Percentiles rank a stretch among this genome's conserved stretches.
Evolutionary conservation across 2,113 vertebrate species (phyloP).

Genomic region (Xyliphius kryptos): DNA sequence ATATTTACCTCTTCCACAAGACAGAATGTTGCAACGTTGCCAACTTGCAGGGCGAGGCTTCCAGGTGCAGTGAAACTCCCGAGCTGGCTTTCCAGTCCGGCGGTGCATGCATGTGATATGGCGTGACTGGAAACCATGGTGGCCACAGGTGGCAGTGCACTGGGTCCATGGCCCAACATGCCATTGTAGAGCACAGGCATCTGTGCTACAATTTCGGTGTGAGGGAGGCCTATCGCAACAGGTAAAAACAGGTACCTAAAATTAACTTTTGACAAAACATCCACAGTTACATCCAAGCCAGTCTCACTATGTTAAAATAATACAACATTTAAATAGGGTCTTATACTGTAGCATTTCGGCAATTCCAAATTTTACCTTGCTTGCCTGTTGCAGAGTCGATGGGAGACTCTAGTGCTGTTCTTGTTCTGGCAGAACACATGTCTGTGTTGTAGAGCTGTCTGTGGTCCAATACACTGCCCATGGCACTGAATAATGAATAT

Average conservation of each 20-base stretch:
- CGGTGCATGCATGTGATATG: constrained; percentile 75
- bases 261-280: not conserved
- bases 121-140: constrained; percentile 88
- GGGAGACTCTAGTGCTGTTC: constrained; percentile 68
- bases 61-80: constrained; percentile 82
- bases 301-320: too few species aligned
- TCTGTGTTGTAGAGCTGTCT: constrained; percentile 77
- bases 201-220: constrained; percentile 80
- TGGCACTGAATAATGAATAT: constrained; percentile 70
- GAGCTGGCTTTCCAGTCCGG: constrained; percentile 63
- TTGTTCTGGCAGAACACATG: constrained; percentile 81
- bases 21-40: constrained; percentile 85
- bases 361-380: constrained; percentile 64
- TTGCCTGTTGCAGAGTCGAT: constrained; percentile 73
- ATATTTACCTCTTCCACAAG: constrained; percentile 85
- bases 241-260: not conserved
- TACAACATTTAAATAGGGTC: too few species aligned
- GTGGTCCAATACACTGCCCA: constrained; percentile 77
- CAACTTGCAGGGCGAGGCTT: constrained; percentile 79
- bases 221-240: constrained; percentile 71
- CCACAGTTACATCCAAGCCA: too few species aligned
- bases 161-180: constrained; percentile 80
- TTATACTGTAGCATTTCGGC: not conserved
- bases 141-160: constrained; percentile 86
- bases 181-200: constrained; percentile 81